Conservation (phyloP, 1,140 invertebrate genomes). For the Drosophila subpulchrella region DNA sequence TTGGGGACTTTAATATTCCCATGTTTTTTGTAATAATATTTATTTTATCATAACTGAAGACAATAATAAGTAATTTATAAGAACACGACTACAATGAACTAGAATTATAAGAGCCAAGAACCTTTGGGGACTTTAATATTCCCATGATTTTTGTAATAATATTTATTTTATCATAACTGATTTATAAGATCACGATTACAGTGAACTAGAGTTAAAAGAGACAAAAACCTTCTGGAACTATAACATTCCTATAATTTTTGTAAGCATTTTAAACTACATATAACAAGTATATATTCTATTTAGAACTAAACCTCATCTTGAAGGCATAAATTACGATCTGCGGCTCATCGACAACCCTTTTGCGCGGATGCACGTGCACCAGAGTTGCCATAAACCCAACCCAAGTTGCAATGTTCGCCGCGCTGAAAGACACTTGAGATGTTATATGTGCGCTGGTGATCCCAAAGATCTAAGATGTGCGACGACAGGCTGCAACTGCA, state of each 20-base stretch:
- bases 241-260: background rate
- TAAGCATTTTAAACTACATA: background rate
- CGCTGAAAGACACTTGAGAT: constrained; percentile 65
- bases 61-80: no score
- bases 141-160: background rate
- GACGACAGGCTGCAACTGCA: constrained; percentile 69
- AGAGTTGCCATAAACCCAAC: constrained; percentile 8
- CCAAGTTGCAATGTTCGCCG: constrained; percentile 5
- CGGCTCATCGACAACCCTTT: constrained; percentile 12
- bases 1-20: background rate
- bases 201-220: no score
- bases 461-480: constrained; percentile 9
- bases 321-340: background rate
- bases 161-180: no score
- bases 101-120: background rate
- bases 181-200: no score
- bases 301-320: background rate
- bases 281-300: background rate
- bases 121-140: background rate
- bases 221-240: background rate
- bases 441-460: constrained; percentile 6
- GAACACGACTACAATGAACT: no score
- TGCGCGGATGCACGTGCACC: constrained; percentile 6
- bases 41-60: no score
- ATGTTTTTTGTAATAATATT: background rate